These are phyloP conservation scores for Sebastes minor DNA, from an alignment of 2,797 vertebrate species.

Conservation along the genomic window DNA sequence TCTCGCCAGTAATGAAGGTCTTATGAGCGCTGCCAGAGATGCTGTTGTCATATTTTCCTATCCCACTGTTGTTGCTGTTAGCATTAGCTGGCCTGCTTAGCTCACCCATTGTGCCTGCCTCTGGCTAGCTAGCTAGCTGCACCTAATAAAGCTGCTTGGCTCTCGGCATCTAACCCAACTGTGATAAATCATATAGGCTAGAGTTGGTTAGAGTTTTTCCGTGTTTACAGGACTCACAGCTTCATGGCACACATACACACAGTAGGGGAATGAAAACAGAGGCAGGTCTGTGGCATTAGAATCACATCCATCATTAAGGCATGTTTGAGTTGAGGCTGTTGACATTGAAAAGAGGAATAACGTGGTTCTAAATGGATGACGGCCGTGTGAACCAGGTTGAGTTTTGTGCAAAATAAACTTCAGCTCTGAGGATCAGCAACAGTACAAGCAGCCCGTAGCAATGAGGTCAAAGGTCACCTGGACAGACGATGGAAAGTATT, in stretches of 20 bases:
- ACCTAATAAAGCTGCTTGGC: constrained; percentile 57
- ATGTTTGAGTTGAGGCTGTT: constrained; percentile 22
- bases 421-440: neutral
- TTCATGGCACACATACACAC: constrained; percentile 32
- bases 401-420: neutral
- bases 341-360: constrained; percentile 26
- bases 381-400: constrained; percentile 13
- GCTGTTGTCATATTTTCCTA: constrained; percentile 63
- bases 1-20: constrained; percentile 29
- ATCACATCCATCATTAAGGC: constrained; percentile 46
- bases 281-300: constrained; percentile 25
- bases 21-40: constrained; percentile 27
- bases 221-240: constrained; percentile 41
- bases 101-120: constrained; percentile 33
- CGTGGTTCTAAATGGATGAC: constrained; percentile 21
- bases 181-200: constrained; percentile 53
- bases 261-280: constrained; percentile 34
- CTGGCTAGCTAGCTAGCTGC: constrained; percentile 33
- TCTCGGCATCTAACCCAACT: constrained; percentile 41
- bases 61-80: constrained; percentile 54
- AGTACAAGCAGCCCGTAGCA: neutral
- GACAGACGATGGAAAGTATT: neutral
- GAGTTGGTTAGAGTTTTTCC: constrained; percentile 25
- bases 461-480: constrained; percentile 5
- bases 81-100: constrained; percentile 36